Evolutionary conservation across 2,797 vertebrate species (phyloP), one percentile per base, ranked within the genome.

Genomic region (Sebastes dallii): DNA sequence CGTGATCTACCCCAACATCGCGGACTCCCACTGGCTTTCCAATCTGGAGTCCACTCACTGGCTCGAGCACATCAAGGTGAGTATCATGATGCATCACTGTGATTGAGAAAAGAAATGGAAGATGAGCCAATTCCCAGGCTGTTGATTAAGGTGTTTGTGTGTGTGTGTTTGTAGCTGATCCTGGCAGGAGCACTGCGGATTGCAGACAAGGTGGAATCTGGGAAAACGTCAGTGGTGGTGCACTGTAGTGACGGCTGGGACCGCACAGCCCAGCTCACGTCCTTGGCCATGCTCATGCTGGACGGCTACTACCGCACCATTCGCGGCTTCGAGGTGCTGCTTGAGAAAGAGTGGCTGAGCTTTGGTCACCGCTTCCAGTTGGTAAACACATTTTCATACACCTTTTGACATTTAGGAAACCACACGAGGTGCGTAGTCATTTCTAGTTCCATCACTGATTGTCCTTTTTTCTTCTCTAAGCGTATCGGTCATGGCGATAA

Each of bases 191-290:
- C 99, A 0, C 95, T 99, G 77, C 94, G 97, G 77, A 98, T 99
- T 1, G 98, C 97, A 3, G 99, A 99, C 94, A 99, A 97, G 77
- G 97, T 99, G 30, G 98, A 99, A 83, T 99, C 98, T 0, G 98
- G 98, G 85, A 99, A 98, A 94, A 99, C 98, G 0, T 99, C 98
- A 0, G 98, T 99, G 85, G 96, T 99, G 52, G 97, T 99, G 1
- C 98, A 99, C 86, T 99, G 99, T 79, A 99, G 98, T 1, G 99
- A 99, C 0, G 98, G 99, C 8, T 99, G 99, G 98, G 98, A 99
- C 88, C 96, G 98, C 32, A 99, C 99, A 0, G 95, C 96, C 13
- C 98, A 99, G 92, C 97, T 99, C 75, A 98, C 98, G 11, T 97
- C 99, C 0, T 91, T 99, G 30, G 95, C 97, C 82, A 97, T 99